Evolutionary conservation across 2,113 vertebrate species (phyloP), one percentile per base, ranked within the genome.

Genomic region (Numenius arquata): DNA sequence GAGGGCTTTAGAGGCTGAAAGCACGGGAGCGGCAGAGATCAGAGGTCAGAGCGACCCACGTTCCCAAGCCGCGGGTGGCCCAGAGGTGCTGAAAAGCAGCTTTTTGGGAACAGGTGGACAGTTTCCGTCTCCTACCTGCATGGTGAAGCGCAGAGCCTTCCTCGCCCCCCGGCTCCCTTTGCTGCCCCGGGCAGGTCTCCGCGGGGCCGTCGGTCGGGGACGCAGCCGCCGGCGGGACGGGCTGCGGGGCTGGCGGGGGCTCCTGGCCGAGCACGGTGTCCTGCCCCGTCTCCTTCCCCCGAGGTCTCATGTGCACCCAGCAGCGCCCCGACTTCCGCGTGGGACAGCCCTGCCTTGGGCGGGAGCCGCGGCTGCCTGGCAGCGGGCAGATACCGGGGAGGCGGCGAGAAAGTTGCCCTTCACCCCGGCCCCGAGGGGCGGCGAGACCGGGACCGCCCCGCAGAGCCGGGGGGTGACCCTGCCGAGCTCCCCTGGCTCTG

Each of bases 41-140:
- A 4, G 53, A 32, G 36, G 19, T 8, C 2, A 5, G 36, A 0
- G 12, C 1, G 2, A 9, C 34, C 55, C 1, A 0, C 1, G 20
- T 19, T 15, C 20, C 70, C 41, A 4, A 36, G 82, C 8, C 16
- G 1, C 30, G 3, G 80, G 59, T 25, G 48, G 19, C 50, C 38
- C 47, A 2, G 66, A 17, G 63, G 36, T 17, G 29, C 79, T 45
- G 38, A 6, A 34, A 56, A 71, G 41, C 13, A 63, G 8, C 14
- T 21, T 32, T 21, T 16, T 18, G 45, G 55, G 9, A 47, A 17
- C 0, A 12, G 14, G 1, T 0, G 34, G 36, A 65, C 12, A 5
- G 50, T 70, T 66, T 43, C 14, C 40, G 5, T 55, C 21, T 66
- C 98, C 96, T 97, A 98, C 98, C 98, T 93, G 94, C 98, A 98